These are phyloP conservation scores for Dermochelys coriacea DNA, from an alignment of 2,797 vertebrate genomes.

Conservation along the genomic window DNA sequence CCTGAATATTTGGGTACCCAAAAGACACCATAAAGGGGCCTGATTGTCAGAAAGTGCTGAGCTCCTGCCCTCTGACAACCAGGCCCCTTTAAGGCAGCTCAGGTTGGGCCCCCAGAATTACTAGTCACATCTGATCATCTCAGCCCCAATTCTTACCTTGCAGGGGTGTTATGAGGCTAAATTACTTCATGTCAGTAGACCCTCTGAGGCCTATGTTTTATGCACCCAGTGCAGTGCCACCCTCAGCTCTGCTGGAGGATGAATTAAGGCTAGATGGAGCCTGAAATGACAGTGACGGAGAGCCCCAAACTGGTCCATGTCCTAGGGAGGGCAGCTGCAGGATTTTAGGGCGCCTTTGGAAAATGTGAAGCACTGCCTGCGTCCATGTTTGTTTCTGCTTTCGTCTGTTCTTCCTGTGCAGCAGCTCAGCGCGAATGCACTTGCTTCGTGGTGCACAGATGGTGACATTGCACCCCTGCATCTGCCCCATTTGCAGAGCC, in stretches of 20 bases:
- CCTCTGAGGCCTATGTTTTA: not conserved
- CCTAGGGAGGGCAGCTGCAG: not conserved
- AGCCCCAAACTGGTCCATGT: not conserved
- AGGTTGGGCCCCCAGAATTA: not conserved
- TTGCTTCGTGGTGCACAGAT: conserved; percentile 12
- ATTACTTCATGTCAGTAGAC: conserved; percentile 1
- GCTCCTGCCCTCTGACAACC: not conserved
- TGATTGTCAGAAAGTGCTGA: not conserved
- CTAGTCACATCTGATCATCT: not conserved
- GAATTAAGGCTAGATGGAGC: not conserved
- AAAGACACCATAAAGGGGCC: not conserved
- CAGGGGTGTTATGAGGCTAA: not conserved
- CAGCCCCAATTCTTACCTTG: not conserved
- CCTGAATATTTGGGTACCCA: not conserved
- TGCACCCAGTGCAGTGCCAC: not conserved
- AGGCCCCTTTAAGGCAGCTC: not conserved
- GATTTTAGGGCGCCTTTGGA: conserved; percentile 13
- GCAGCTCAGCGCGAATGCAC: not conserved
- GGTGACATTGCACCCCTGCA: conserved; percentile 9
- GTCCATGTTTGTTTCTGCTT: not conserved
- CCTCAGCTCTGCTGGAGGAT: not conserved
- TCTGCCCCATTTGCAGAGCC: fast-evolving
- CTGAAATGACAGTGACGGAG: not conserved
- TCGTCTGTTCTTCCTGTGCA: not conserved
- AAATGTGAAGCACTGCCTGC: not conserved